These are phyloP conservation scores for Podilymbus podiceps DNA, from an alignment of 2,113 vertebrate genomes.

Conservation along the genomic window DNA sequence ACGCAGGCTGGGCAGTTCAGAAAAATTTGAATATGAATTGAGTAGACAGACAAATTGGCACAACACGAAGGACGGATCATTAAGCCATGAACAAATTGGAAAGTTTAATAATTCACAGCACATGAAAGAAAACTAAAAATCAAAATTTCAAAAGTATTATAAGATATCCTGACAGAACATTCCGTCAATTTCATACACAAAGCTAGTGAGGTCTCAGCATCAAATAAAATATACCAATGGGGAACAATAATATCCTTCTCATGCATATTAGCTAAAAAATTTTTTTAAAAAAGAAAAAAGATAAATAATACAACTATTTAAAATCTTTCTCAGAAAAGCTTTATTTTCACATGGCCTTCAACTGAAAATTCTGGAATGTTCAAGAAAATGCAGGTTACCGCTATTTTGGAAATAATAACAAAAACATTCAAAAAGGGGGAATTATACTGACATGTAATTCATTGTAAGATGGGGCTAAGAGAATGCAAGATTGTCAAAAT, in stretches of 20 bases:
- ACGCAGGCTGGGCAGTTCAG: background rate
- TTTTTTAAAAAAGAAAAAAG: fast-evolving
- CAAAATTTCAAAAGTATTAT: background rate
- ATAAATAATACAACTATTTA: background rate
- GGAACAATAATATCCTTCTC: background rate
- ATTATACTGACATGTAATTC: background rate
- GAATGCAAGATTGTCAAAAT: background rate
- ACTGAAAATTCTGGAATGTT: background rate
- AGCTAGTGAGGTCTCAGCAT: background rate
- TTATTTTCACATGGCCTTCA: background rate
- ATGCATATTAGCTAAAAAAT: no score
- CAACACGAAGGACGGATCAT: background rate
- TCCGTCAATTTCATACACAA: background rate
- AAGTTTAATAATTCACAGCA: background rate
- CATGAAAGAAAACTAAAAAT: background rate
- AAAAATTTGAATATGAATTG: background rate
- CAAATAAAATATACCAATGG: background rate
- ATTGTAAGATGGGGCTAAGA: background rate
- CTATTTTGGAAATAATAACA: background rate
- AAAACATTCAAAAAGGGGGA: background rate
- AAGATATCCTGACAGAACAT: background rate
- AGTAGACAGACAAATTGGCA: background rate
- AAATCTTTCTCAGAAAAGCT: background rate
- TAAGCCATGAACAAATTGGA: background rate
- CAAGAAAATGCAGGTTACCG: background rate